Evolutionary conservation across 2,113 vertebrate species (phyloP), one percentile per base, ranked within the genome.

Genomic region (Megaceryle maxima): DNA sequence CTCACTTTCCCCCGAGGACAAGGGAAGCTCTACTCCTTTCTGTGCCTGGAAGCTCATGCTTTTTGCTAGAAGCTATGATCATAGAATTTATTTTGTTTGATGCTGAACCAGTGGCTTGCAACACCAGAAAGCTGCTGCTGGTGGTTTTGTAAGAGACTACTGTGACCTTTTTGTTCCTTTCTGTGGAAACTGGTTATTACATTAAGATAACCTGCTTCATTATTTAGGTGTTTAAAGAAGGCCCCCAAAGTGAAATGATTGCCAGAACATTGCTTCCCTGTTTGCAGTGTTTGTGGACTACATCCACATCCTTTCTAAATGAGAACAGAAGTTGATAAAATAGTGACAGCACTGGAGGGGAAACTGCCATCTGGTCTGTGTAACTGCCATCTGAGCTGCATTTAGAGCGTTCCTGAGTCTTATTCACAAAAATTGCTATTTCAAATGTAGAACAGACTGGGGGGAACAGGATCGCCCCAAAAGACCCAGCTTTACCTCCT

Each of bases 241-340:
- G 28, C 17, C 53, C 79, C 53, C 43, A 48, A 76, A 89, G 28
- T 74, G 7, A 73, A 92, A 79, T 69, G 44, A 46, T 6, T 92
- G n/a, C 44, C 63, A 95, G 88, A 59, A n/a, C 26, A 35, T 88
- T 86, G 26, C 39, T 87, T 92, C 31, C 22, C 7, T 33, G 3
- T 44, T 91, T 63, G 39, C 2, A 15, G 15, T 94, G 31, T 64
- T 80, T 90, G 79, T 92, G 66, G 26, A 48, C 56, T 88, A 44
- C 12, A 13, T 81, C 51, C 73, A 88, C 48, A 78, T 84, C 66
- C 21, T 79, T 91, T 92, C 83, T 0, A 92, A 93, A 70, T 90
- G 63, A 85, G 81, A 94, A 66, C 51, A 91, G 83, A 91, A 95
- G 78, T 33, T 94, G 93, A 90, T 96, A 91, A 89, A 93, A 75